Conservation (phyloP, 2,888 invertebrate species). For the Drosophila heteroneura region DNA sequence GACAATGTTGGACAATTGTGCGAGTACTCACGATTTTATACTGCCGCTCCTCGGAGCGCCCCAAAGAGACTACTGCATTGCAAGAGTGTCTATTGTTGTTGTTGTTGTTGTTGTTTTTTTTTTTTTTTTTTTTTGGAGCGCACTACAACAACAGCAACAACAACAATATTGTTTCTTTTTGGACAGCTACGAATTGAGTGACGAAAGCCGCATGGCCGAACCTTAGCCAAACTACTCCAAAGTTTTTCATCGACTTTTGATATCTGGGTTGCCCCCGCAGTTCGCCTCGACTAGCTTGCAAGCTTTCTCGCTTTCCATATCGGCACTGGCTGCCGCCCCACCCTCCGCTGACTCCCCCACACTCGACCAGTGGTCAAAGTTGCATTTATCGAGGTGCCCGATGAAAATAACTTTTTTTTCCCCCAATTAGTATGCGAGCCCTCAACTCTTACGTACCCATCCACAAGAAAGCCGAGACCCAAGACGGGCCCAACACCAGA, state of each 20-base stretch:
- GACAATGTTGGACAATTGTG: conserved; percentile 85
- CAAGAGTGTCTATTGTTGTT: conserved; percentile 15
- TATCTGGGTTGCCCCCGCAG: conserved; percentile 70
- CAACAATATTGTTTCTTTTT: conserved; percentile 47
- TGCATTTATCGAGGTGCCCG: conserved; percentile 66
- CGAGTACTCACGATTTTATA: conserved; percentile 85
- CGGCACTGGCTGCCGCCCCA: conserved; percentile 31
- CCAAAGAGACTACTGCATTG: conserved; percentile 45
- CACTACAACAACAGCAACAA: conserved; percentile 29
- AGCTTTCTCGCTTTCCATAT: conserved; percentile 81
- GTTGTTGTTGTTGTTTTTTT: background rate
- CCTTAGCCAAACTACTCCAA: conserved; percentile 56
- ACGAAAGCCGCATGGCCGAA: conserved; percentile 71
- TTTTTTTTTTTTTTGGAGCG: conserved; percentile 60
- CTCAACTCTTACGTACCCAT: conserved; percentile 70
- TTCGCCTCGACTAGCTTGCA: conserved; percentile 30
- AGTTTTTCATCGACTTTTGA: conserved; percentile 71
- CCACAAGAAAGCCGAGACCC: conserved; percentile 66
- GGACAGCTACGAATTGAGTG: conserved; percentile 71
- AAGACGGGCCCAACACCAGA: conserved; percentile 29
- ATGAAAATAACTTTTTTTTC: conserved; percentile 73
- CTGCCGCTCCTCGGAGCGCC: conserved; percentile 84
- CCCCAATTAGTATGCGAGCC: conserved; percentile 70
- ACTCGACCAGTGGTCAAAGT: conserved; percentile 30
- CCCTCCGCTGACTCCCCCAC: background rate